phyloP scores from a whole-genome alignment of 2,888 invertebrate genomes.

The Esperia sulphurella region DNA sequence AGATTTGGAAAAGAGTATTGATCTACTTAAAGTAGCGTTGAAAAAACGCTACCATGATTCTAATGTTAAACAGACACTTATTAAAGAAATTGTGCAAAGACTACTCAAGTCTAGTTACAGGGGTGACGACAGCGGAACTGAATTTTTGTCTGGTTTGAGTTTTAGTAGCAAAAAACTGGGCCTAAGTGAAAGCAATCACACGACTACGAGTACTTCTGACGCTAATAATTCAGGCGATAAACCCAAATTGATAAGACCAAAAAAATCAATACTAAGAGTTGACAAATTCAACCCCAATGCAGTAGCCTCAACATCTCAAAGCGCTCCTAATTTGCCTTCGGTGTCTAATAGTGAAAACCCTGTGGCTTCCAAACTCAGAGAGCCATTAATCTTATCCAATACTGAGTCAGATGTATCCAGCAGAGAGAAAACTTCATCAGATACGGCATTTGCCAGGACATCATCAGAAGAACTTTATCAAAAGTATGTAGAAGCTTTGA shows the following conservation, averaged over 20 bases:
- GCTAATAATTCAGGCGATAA: slow-evolving; percentile 45
- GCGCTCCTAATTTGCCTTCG: slow-evolving; percentile 59
- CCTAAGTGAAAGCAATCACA: slow-evolving; percentile 31
- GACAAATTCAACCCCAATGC: slow-evolving; percentile 58
- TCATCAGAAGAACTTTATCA: slow-evolving; percentile 66
- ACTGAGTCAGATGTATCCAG: slow-evolving; percentile 60
- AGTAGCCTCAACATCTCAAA: slow-evolving; percentile 65
- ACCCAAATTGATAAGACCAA: slow-evolving; percentile 38
- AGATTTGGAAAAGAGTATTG: slow-evolving; percentile 82
- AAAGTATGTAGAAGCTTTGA: slow-evolving; percentile 61
- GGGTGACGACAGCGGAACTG: slow-evolving; percentile 75
- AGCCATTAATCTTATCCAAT: slow-evolving; percentile 31
- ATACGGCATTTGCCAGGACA: slow-evolving; percentile 44
- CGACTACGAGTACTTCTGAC: slow-evolving; percentile 66
- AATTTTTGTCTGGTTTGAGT: slow-evolving; percentile 68
- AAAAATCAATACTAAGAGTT: slow-evolving; percentile 61
- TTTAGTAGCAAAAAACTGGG: slow-evolving; percentile 47
- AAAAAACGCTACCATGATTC: slow-evolving; percentile 80
- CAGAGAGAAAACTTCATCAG: slow-evolving; percentile 49
- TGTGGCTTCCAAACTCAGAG: slow-evolving; percentile 29
- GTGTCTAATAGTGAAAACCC: slow-evolving; percentile 40
- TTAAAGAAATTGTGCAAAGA: slow-evolving; percentile 82
- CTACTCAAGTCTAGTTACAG: slow-evolving; percentile 79
- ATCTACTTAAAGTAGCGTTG: slow-evolving; percentile 78
- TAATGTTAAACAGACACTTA: slow-evolving; percentile 80